phyloP scores from a whole-genome alignment of 2,797 vertebrate species.

The Tapirus indicus region DNA sequence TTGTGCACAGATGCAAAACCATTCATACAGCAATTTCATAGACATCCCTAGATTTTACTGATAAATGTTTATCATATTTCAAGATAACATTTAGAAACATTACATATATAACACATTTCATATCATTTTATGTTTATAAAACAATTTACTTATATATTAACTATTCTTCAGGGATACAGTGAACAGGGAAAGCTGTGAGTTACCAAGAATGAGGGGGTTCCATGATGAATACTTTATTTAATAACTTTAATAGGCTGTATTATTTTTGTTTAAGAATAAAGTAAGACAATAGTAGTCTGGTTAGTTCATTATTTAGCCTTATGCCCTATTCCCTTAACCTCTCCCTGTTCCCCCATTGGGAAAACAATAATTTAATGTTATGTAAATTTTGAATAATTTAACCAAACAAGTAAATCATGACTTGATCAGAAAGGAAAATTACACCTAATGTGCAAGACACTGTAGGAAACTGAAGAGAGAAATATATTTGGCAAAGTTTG shows the following conservation, averaged over 20 bases:
- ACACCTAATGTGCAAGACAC: neutral
- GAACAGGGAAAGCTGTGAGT: neutral
- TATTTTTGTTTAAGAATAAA: neutral
- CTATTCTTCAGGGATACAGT: constrained; percentile 6
- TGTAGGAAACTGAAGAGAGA: neutral
- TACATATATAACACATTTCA: neutral
- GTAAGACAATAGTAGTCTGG: neutral
- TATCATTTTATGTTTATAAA: neutral
- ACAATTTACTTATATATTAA: neutral
- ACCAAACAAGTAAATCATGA: neutral
- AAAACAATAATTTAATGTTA: neutral
- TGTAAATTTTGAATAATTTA: constrained; percentile 25
- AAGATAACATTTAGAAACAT: neutral
- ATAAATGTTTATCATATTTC: neutral
- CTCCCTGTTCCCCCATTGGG: neutral
- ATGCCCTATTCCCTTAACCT: neutral
- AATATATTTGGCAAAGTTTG: neutral
- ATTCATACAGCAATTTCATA: neutral
- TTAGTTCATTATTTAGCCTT: neutral
- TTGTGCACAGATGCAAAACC: neutral
- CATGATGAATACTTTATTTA: neutral
- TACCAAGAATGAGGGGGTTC: neutral
- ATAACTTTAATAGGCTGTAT: neutral
- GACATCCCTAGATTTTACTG: neutral
- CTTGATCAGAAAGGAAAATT: neutral